phyloP scores from a whole-genome alignment of 2,888 invertebrate species.

The Chymomyza caudatula region DNA sequence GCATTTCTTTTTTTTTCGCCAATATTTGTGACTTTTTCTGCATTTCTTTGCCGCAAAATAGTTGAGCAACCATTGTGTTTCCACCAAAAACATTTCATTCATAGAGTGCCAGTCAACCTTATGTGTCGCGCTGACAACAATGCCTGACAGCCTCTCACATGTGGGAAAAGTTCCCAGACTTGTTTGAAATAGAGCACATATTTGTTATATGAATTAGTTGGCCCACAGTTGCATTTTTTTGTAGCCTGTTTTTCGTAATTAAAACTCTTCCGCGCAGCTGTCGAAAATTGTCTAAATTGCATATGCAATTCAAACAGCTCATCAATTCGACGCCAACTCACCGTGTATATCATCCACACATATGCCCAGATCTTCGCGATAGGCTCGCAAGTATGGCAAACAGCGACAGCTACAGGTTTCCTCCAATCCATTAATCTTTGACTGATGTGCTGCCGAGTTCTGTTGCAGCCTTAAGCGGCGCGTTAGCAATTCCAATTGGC shows the following conservation, averaged over 20 bases:
- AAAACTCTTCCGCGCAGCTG: slow-evolving; percentile 45
- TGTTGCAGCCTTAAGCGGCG: slow-evolving; percentile 58
- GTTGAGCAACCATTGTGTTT: slow-evolving; percentile 51
- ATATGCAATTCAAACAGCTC: background rate
- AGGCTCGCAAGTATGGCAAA: slow-evolving; percentile 86
- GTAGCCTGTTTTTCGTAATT: background rate
- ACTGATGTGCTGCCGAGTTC: slow-evolving; percentile 13
- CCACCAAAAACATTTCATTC: background rate
- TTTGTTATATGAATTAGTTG: slow-evolving; percentile 17
- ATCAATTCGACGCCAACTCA: slow-evolving; percentile 77
- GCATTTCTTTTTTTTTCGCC: slow-evolving; percentile 5
- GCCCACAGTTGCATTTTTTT: slow-evolving; percentile 1
- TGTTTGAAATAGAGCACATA: slow-evolving; percentile 54
- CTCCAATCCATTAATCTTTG: slow-evolving; percentile 25
- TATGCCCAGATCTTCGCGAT: slow-evolving; percentile 89
- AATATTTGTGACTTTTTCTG: background rate
- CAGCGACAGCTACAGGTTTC: slow-evolving; percentile 86
- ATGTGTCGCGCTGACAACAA: slow-evolving; percentile 29
- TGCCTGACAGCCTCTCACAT: slow-evolving; percentile 31
- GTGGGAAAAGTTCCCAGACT: slow-evolving; percentile 53
- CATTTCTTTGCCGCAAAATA: slow-evolving; percentile 20
- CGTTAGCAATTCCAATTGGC: slow-evolving; percentile 59
- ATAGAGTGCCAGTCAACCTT: background rate
- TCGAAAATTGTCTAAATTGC: background rate
- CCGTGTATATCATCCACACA: slow-evolving; percentile 93